Base-by-base conservation (phyloP, 2,113 vertebrate genomes). In the Clarias gariepinus region DNA sequence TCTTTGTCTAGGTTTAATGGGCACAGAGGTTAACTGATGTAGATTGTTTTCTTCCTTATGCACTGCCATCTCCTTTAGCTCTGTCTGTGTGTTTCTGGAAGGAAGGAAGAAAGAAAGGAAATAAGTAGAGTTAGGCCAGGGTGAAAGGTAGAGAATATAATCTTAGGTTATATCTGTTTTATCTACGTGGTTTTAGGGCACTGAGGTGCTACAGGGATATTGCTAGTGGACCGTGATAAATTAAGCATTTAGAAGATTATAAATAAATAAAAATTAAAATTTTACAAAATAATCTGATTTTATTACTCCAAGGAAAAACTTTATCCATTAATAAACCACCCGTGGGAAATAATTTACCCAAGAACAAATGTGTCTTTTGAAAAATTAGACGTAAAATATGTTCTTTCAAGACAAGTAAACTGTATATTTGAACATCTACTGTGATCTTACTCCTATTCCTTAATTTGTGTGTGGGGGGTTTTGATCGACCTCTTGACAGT, bases 291-390 rank as follows among this genome's bases (percentile, higher is more conserved):
- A n/a, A n/a, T n/a, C 82, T 91, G 88, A 89, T 94, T 94, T 94
- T 92, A 93, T 94, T 93, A 91, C 84, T 88, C 90, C 85, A 86
- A 82, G 86, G 71, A 93, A 94, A 94, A 94, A 94, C 92, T 33
- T 87, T 91, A 94, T 90, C 91, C 91, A 77, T 93, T 92, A 89
- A 91, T 91, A 93, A 93, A 94, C 91, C 94, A 92, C 92, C 91
- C 36, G 76, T 83, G 89, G 93, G 89, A 63, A 60, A 89, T 89
- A 88, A 88, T 86, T 91, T 92, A 85, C 87, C 63, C 87, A 87
- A 89, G 88, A 94, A 94, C 64, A 58, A 92, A 90, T 92, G 91
- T 94, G 95, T 94, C 91, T 92, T 90, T 93, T 90, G 93, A 93
- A 92, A 83, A 88, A 93, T 91, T 91, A 57, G 58, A 87, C 90